phyloP scores from a whole-genome alignment of 2,113 vertebrate species.

The Ictidomys tridecemlineatus region DNA sequence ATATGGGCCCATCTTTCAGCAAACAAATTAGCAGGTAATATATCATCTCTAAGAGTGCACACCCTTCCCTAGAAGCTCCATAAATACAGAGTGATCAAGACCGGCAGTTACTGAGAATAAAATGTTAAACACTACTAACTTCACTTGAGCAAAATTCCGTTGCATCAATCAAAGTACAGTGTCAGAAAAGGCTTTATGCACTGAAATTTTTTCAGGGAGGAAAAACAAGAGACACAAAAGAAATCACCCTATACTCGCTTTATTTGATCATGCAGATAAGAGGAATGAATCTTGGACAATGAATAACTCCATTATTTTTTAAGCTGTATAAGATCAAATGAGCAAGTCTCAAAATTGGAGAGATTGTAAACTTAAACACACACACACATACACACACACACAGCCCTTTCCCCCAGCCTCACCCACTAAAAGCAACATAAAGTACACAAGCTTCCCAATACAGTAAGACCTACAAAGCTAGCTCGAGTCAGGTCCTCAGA shows the following conservation, averaged over 20 bases:
- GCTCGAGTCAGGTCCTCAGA: neutral
- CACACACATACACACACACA: no score
- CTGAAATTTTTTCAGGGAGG: conserved; percentile 50
- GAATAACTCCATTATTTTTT: conserved; percentile 13
- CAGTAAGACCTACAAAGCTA: neutral
- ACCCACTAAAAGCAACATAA: neutral
- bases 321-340: neutral
- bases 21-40: conserved; percentile 81
- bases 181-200: neutral
- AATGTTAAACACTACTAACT: conserved; percentile 43
- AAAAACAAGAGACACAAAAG: conserved; percentile 45
- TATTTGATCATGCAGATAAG: conserved; percentile 54
- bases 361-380: neutral
- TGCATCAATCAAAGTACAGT: conserved; percentile 19
- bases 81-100: conserved; percentile 74
- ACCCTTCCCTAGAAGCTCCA: conserved; percentile 60
- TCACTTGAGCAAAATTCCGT: conserved; percentile 46
- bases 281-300: neutral
- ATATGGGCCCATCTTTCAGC: conserved; percentile 79
- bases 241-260: neutral
- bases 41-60: conserved; percentile 50
- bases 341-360: neutral
- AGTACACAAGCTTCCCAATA: neutral
- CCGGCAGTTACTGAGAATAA: conserved; percentile 59
- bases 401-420: neutral